Conservation (phyloP, 1,140 invertebrate species). For the Daktulosphaira vitifoliae region DNA sequence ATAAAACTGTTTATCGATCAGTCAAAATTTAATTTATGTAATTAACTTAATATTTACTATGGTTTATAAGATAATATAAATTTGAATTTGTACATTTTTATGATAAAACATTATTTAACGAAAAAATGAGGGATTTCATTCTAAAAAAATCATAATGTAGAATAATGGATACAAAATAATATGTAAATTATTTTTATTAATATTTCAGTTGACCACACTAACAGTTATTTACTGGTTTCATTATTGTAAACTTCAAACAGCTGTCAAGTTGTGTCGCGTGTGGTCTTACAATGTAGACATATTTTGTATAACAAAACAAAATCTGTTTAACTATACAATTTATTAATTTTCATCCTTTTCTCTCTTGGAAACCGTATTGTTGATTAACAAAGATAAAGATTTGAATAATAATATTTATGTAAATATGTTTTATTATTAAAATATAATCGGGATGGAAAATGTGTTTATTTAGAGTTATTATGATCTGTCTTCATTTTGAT, state of each 20-base stretch:
- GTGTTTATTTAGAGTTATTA: no score
- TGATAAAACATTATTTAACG: no score
- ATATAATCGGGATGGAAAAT: not conserved
- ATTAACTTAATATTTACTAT: no score
- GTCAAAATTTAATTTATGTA: no score
- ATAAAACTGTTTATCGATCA: no score
- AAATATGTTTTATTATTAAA: not conserved
- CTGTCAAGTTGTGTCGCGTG: conserved; percentile 31
- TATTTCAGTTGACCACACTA: conserved; percentile 8
- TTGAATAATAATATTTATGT: not conserved
- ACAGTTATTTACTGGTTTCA: conserved; percentile 20
- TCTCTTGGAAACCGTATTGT: not conserved
- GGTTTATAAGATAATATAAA: no score
- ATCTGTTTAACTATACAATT: conserved; percentile 21
- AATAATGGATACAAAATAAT: not conserved
- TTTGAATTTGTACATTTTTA: no score
- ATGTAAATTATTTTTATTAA: not conserved
- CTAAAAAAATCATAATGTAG: no score
- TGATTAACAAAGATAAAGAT: conserved; percentile 26
- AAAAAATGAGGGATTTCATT: no score
- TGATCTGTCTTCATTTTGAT: no score
- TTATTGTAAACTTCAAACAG: conserved; percentile 21
- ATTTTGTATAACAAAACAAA: not conserved
- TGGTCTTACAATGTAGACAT: conserved; percentile 8
- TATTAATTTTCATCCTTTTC: conserved; percentile 18